These are phyloP conservation scores for Pituophis catenifer DNA, from an alignment of 2,113 vertebrate species.

Conservation along the genomic window DNA sequence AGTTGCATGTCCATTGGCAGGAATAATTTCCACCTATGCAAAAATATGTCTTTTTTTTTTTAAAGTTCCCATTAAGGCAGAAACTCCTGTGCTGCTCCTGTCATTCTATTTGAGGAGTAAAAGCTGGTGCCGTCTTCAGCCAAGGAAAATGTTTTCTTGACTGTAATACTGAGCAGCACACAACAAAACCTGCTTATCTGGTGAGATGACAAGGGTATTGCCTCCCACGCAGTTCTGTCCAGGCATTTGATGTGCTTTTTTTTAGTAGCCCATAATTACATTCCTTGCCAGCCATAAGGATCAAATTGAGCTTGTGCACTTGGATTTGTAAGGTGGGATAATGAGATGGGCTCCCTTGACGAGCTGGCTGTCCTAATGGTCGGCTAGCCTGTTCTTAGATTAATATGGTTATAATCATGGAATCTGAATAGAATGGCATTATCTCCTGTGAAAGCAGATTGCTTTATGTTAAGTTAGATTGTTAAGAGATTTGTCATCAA, in stretches of 20 bases:
- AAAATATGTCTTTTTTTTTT: slow-evolving; percentile 38
- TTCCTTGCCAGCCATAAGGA: slow-evolving; percentile 30
- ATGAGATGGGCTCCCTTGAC: background rate
- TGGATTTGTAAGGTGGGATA: slow-evolving; percentile 27
- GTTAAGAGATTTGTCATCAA: slow-evolving; percentile 17
- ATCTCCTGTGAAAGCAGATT: slow-evolving; percentile 7
- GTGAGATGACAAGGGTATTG: slow-evolving; percentile 46
- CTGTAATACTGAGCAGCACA: slow-evolving; percentile 35
- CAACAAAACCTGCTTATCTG: slow-evolving; percentile 32
- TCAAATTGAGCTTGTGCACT: slow-evolving; percentile 34
- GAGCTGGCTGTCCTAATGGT: slow-evolving; percentile 3
- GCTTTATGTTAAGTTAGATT: slow-evolving; percentile 3
- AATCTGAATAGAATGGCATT: slow-evolving; percentile 10
- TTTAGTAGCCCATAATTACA: slow-evolving; percentile 30
- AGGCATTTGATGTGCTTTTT: slow-evolving; percentile 42
- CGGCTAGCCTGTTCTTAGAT: slow-evolving; percentile 8
- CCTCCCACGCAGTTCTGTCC: slow-evolving; percentile 42
- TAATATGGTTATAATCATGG: slow-evolving; percentile 12
- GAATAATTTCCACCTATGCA: slow-evolving; percentile 58
- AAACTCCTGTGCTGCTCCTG: slow-evolving; percentile 33
- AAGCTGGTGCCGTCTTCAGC: slow-evolving; percentile 32
- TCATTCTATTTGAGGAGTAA: slow-evolving; percentile 38
- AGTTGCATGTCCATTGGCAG: slow-evolving; percentile 38
- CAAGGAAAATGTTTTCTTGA: slow-evolving; percentile 32
- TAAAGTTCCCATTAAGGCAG: slow-evolving; percentile 51